Conservation (phyloP, 2,797 vertebrate species). For the Epinephelus awoara region DNA sequence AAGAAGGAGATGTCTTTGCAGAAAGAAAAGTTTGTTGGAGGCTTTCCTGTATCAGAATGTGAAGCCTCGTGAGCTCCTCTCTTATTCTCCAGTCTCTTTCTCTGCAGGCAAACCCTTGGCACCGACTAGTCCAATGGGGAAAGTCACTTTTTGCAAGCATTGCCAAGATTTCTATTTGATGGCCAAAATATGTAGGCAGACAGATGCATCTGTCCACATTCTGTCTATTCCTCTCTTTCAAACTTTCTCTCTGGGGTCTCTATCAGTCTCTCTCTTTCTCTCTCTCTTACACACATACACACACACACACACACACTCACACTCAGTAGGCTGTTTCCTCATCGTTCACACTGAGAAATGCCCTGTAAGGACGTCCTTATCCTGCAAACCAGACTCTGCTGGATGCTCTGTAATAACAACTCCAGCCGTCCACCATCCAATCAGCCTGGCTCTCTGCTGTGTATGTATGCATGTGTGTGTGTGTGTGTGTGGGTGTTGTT, state of each 20-base stretch:
- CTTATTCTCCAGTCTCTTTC: slow-evolving; percentile 54
- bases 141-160: slow-evolving; percentile 69
- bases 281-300: slow-evolving; percentile 13
- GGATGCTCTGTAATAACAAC: slow-evolving; percentile 78
- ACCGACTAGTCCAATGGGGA: slow-evolving; percentile 52
- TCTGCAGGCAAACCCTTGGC: slow-evolving; percentile 70
- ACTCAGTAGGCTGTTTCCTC: slow-evolving; percentile 70
- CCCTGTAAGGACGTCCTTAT: slow-evolving; percentile 80
- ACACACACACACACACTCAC: slow-evolving; percentile 31
- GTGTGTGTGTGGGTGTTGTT: slow-evolving; percentile 24
- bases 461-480: slow-evolving; percentile 32
- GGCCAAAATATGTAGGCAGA: slow-evolving; percentile 67
- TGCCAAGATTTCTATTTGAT: slow-evolving; percentile 77
- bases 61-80: slow-evolving; percentile 48
- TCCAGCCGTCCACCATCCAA: slow-evolving; percentile 74
- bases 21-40: slow-evolving; percentile 44
- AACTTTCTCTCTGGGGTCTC: slow-evolving; percentile 44
- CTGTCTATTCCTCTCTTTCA: slow-evolving; percentile 62
- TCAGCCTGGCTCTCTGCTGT: slow-evolving; percentile 64
- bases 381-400: slow-evolving; percentile 80
- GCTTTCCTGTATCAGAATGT: slow-evolving; percentile 48
- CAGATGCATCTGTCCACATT: slow-evolving; percentile 65
- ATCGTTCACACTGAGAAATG: slow-evolving; percentile 79
- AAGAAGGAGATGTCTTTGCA: slow-evolving; percentile 42
- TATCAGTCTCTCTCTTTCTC: slow-evolving; percentile 19